Conservation (phyloP, 2,113 vertebrate genomes). For the Aegotheles bennettii region DNA sequence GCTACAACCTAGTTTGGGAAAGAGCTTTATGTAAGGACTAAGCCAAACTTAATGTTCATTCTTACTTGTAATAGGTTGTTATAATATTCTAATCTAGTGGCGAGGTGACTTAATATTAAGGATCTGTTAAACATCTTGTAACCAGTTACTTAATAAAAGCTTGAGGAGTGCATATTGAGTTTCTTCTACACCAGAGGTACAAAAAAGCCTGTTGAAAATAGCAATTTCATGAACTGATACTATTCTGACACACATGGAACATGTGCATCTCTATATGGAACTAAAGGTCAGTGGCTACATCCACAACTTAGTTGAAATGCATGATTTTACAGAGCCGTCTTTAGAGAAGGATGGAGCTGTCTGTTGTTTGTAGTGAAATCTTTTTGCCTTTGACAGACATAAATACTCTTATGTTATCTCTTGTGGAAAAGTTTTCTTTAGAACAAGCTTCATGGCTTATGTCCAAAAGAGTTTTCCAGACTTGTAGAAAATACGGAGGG, state of each 20-base stretch:
- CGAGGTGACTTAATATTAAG: neutral
- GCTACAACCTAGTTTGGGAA: neutral
- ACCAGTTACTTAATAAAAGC: conserved; percentile 22
- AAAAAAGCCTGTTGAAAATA: neutral
- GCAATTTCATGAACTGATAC: neutral
- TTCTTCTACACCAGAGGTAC: neutral
- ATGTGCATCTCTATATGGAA: neutral
- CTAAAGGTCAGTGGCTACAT: neutral
- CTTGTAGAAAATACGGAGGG: neutral
- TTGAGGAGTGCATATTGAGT: neutral
- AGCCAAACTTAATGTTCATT: neutral
- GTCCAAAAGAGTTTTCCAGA: neutral
- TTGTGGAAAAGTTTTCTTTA: neutral
- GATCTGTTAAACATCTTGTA: neutral
- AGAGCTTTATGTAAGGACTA: neutral
- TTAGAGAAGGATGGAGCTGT: neutral
- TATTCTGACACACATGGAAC: neutral
- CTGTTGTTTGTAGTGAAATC: neutral
- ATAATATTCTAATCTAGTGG: neutral
- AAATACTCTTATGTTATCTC: neutral
- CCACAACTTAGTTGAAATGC: neutral
- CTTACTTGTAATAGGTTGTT: neutral
- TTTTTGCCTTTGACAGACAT: neutral
- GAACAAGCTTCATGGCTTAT: neutral
- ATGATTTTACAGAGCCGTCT: accelerated